Base-by-base conservation (phyloP, 2,888 invertebrate species). In the Nomada goodeniana region DNA sequence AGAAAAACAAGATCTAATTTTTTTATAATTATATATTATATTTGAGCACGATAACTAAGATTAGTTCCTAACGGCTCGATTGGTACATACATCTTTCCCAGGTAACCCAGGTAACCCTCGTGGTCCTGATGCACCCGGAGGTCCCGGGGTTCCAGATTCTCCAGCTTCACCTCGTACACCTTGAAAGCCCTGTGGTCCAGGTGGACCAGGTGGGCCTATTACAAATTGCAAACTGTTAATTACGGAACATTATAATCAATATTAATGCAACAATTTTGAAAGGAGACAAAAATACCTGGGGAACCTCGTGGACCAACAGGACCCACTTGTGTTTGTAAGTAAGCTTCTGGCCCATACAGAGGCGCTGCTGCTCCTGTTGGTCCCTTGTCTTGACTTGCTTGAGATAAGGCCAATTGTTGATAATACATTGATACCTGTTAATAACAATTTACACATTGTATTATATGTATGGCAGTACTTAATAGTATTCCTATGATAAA, bases 131-230 rank as follows among this genome's bases (percentile, higher is more conserved):
- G 93, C 90, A 55, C 96, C 96, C 0, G 94, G 90, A 5, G 96
- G 95, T 0, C 97, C 97, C 0, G 95, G 94, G 3, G 96, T 94
- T 15, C 98, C 98, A 11, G 95, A 93, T 92, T 98, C 97, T 0
- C 98, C 98, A 1, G 97, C 94, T 86, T 97, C 97, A 61, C 98
- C 98, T 82, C 97, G 95, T 20, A 96, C 95, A 2, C 98, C 97
- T 94, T 97, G 97, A 87, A 98, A 97, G 18, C 98, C 98, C 94
- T 97, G 97, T 0, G 97, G 96, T 1, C 97, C 97, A 0, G 95
- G 93, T 4, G 95, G 90, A 7, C 96, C 96, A 36, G 92, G 86
- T 11, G 93, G 90, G 29, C 94, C 94, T 93, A 52, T 42, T 15
- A 26, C 11, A 72, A 36, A 4, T 50, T 18, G 3, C 3, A 73